These are phyloP conservation scores for Psammodynastes pulverulentus DNA, from an alignment of 2,113 vertebrate species.

Conservation along the genomic window DNA sequence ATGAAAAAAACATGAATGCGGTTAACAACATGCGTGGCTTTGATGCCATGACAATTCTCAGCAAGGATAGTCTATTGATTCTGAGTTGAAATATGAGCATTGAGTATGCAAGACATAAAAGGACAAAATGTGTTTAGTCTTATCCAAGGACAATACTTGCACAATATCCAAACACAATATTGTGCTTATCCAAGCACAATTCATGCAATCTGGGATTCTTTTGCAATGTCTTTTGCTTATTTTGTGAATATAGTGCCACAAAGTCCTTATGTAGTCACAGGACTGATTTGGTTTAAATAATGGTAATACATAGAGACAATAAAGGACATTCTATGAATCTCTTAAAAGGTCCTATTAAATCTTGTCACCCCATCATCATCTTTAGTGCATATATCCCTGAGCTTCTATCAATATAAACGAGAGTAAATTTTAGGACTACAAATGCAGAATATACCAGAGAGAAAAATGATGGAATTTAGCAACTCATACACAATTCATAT, in stretches of 20 bases:
- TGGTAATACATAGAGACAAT: background rate
- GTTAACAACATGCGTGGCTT: background rate
- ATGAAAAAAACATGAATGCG: background rate
- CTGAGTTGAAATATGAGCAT: background rate
- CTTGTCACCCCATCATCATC: background rate
- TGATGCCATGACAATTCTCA: background rate
- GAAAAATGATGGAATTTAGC: background rate
- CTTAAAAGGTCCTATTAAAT: background rate
- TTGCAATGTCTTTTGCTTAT: background rate
- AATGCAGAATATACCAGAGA: background rate
- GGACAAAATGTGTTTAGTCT: background rate
- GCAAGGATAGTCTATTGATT: background rate
- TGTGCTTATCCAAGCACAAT: background rate
- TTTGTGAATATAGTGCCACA: background rate
- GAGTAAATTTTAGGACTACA: background rate
- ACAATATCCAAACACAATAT: background rate
- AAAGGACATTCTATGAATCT: background rate
- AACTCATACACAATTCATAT: background rate
- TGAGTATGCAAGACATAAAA: background rate
- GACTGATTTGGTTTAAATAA: background rate
- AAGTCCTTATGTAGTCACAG: background rate
- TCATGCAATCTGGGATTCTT: background rate
- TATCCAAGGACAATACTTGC: background rate
- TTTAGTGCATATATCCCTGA: background rate
- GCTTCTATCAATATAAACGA: background rate